Evolutionary conservation across 1,140 invertebrate species (phyloP), one percentile per base, ranked within the genome.

Genomic region (Lasioglossum albipes): DNA sequence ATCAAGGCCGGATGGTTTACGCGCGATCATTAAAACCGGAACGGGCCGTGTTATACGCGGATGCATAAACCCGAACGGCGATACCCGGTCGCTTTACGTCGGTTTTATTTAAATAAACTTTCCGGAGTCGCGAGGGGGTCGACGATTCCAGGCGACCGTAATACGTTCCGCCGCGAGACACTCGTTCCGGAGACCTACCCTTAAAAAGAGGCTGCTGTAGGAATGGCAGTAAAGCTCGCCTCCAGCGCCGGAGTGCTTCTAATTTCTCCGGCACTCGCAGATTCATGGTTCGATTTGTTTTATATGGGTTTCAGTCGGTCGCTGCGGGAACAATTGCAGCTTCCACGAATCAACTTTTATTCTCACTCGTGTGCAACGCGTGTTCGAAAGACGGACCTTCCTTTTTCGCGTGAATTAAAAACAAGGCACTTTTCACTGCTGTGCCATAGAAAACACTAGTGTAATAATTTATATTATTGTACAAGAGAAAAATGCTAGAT

Each of bases 31-130:
- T 92, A 93, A 93, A 93, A 88, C 87, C 86, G 89, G 83, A 93
- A 92, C 90, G 86, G 89, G 80, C 82, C 89, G 89, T 93, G 92
- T 92, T 92, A 92, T 92, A 92, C 90, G 90, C 86, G 89, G 90
- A 91, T 93, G 89, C 92, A 93, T 93, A 92, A 93, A 93, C 89
- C 89, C 82, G 88, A 92, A 92, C 90, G 90, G 87, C 88, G 92
- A 92, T 92, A 92, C 92, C 36, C 89, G 89, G 86, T 10, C 45
- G 87, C 81, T 92, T 93, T 92, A 93, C 89, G 91, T 85, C 87
- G 87, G 86, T 92, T 93, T 93, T 93, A 93, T 93, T 92, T 92
- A 92, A 93, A 93, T 93, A 93, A 92, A 93, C 85, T 89, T 77
- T 89, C 85, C 45, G 68, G 6, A 16, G 52, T 10, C 59, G 36